Base-by-base conservation (phyloP, 2,113 vertebrate species). In the Xenopus borealis region DNA sequence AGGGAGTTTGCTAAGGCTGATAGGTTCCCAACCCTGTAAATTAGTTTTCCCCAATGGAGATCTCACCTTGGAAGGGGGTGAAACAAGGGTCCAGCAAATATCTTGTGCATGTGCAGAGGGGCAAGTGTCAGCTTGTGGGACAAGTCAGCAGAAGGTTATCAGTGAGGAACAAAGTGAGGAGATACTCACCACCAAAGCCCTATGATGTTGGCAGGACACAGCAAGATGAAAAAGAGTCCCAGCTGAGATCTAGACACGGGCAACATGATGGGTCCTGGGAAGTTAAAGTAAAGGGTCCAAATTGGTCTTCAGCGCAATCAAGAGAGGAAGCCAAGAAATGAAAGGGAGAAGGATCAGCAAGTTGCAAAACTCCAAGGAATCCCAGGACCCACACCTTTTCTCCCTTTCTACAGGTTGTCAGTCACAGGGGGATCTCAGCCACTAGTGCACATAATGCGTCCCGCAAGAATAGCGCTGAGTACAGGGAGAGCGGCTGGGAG, bases 161-260 rank as follows among this genome's bases (percentile, higher is more conserved):
- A 55, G 53, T 14, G 27, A 33, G 14, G 55, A 57, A 44, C 40
- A 69, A 50, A 12, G 14, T 50, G 47, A 50, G 14, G 23, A 23
- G 47, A 79, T 85, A 94, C 94, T 95, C 88, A 96, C 95, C 95
- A 96, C 95, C 95, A 96, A 18, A 96, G 92, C 72, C 95, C 94
- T 85, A 96, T 96, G 87, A 96, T 96, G 79, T 96, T 96, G 85
- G 94, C 93, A n/a, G 95, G 95, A 81, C 94, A 96, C 72, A 96
- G 92, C 61, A 95, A 84, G 82, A 96, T 93, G 75, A 95, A 94
- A 86, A 96, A 96, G 23, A 96, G 87, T 69, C 93, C 93, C 76
- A 95, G 89, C 58, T 96, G 94, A 57, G 92, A 92, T 82, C 92
- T 88, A 13, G 92, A 92, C 10, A 92, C 86, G 70, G 93, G 90